Conservation (phyloP, 1,140 invertebrate species). For the Trichonephila clavipes region DNA sequence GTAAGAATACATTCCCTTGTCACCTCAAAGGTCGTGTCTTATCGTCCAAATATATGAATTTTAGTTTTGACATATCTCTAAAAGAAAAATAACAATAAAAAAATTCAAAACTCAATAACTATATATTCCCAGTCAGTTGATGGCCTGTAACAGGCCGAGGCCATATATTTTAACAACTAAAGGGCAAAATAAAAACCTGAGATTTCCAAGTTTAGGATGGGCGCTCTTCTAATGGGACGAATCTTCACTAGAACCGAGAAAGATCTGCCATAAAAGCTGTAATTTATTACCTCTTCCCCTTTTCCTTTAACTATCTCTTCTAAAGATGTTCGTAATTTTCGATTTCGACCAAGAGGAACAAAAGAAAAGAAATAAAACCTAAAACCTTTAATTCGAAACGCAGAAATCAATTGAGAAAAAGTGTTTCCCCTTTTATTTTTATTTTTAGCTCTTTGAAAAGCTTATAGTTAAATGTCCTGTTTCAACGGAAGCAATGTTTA, state of each 20-base stretch:
- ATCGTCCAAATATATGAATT: too few relatives aligned
- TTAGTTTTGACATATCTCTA: too few relatives aligned
- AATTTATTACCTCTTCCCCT: constrained; percentile 13
- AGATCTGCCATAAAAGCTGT: not conserved
- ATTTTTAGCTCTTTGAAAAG: not conserved
- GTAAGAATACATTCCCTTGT: too few relatives aligned
- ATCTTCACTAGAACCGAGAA: not conserved
- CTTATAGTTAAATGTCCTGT: constrained; percentile 19
- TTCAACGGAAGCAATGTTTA: constrained; percentile 17
- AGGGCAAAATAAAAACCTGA: not conserved
- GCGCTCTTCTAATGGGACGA: not conserved
- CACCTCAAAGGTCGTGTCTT: too few relatives aligned
- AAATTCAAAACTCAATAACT: not conserved
- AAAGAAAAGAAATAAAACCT: not conserved
- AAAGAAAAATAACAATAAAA: not conserved
- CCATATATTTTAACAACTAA: not conserved
- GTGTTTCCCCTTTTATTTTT: not conserved
- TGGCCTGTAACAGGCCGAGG: not conserved
- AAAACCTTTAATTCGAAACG: not conserved
- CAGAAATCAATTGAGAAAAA: constrained; percentile 24
- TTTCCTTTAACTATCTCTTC: constrained; percentile 15
- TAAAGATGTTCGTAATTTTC: constrained; percentile 31
- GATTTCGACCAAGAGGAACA: constrained; percentile 7
- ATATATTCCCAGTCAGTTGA: not conserved
- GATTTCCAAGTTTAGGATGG: not conserved